Evolutionary conservation across 2,797 vertebrate species (phyloP).

Genomic region (Apogon hyalosoma): DNA sequence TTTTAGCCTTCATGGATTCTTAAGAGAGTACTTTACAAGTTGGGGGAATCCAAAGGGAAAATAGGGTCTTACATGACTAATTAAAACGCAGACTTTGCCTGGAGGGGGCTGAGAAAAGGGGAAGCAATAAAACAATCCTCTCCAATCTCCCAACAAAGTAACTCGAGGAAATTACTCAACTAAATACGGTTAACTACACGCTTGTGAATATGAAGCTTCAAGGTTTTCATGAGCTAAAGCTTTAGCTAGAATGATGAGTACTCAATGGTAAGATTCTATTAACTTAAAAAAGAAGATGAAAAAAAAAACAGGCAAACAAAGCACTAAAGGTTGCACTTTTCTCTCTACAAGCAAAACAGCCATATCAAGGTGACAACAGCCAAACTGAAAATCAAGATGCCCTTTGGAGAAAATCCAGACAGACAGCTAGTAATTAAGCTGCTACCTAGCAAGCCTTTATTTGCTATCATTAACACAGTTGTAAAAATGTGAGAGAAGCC

Average conservation of each 20-base stretch:
- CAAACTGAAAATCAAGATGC: conserved; percentile 61
- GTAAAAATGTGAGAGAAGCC: conserved; percentile 74
- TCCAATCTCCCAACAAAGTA: conserved; percentile 69
- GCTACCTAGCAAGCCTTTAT: conserved; percentile 73
- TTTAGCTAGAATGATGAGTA: conserved; percentile 14
- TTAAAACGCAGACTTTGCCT: conserved; percentile 76
- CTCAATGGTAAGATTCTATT: not conserved
- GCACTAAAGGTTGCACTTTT: conserved; percentile 6
- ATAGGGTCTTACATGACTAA: conserved; percentile 73
- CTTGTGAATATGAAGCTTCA: conserved; percentile 50
- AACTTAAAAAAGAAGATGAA: not conserved
- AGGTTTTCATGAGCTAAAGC: conserved; percentile 32
- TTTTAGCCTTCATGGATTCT: conserved; percentile 78
- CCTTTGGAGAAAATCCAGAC: conserved; percentile 65
- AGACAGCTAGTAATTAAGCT: conserved; percentile 74
- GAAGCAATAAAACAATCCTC: conserved; percentile 73
- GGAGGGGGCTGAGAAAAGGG: conserved; percentile 51
- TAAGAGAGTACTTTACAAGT: conserved; percentile 75
- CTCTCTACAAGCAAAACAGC: conserved; percentile 21
- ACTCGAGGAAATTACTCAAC: conserved; percentile 68
- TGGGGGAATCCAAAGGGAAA: conserved; percentile 72
- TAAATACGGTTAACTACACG: conserved; percentile 57
- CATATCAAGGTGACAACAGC: conserved; percentile 50
- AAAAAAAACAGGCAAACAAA: conserved; percentile 5
- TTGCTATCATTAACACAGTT: conserved; percentile 78